phyloP scores from a whole-genome alignment of 2,888 invertebrate genomes.

The Cecidostiba fungosa region DNA sequence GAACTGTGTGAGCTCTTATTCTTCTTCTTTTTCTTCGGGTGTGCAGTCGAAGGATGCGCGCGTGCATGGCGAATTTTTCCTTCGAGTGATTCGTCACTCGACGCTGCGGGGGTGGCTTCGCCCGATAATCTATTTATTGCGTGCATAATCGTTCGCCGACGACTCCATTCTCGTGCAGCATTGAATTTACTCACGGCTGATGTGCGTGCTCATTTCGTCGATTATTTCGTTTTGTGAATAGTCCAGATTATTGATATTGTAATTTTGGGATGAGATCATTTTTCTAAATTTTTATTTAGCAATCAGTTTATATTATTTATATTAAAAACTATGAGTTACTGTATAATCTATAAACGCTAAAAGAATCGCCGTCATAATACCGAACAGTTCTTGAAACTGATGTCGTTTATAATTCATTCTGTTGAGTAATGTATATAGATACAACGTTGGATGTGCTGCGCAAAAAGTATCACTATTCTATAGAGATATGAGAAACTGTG shows the following conservation, averaged over 20 bases:
- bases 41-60: neutral
- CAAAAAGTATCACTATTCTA: neutral
- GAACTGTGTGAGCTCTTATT: constrained; percentile 32
- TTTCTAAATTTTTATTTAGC: neutral
- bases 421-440: neutral
- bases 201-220: neutral
- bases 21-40: constrained; percentile 51
- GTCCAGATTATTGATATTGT: neutral
- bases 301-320: too few species aligned
- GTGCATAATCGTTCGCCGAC: constrained; percentile 71
- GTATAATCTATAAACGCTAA: too few species aligned
- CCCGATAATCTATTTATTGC: constrained; percentile 78
- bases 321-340: too few species aligned
- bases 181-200: neutral
- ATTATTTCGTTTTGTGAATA: neutral
- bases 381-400: too few species aligned
- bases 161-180: constrained; percentile 9
- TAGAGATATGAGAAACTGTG: neutral
- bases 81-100: constrained; percentile 73
- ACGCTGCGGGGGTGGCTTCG: constrained; percentile 70
- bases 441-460: neutral
- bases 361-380: too few species aligned
- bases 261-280: neutral
- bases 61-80: constrained; percentile 69
- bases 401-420: too few species aligned